These are phyloP conservation scores for Drosophila borborema DNA, from an alignment of 2,888 invertebrate species.

Conservation along the genomic window DNA sequence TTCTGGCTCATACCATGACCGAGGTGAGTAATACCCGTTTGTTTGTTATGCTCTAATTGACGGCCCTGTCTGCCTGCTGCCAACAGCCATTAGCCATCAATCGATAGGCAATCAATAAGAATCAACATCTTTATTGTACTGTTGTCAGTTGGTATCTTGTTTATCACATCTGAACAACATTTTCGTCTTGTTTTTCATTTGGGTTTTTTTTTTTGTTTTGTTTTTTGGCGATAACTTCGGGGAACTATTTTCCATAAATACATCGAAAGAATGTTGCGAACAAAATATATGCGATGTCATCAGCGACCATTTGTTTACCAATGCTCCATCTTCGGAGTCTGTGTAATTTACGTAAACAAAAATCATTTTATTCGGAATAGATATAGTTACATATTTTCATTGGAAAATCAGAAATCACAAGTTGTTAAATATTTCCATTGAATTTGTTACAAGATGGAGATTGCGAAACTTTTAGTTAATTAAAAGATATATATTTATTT, in stretches of 20 bases:
- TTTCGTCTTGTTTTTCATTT: conserved; percentile 23
- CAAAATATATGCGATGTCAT: conserved; percentile 38
- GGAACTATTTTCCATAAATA: conserved; percentile 47
- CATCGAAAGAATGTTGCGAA: conserved; percentile 23
- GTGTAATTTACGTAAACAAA: conserved; percentile 35
- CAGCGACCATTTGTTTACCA: conserved; percentile 40
- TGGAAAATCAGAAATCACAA: conserved; percentile 5
- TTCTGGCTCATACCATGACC: conserved; percentile 41
- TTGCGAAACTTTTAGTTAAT: conserved; percentile 31
- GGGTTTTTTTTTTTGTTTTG: not conserved
- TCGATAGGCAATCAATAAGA: conserved; percentile 34
- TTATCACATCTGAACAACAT: conserved; percentile 35
- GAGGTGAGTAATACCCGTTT: conserved; percentile 42
- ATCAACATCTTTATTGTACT: conserved; percentile 34
- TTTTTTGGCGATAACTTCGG: conserved; percentile 40
- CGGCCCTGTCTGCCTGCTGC: conserved; percentile 15
- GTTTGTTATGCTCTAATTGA: conserved; percentile 38
- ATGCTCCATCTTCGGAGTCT: conserved; percentile 7
- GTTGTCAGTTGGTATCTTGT: conserved; percentile 57
- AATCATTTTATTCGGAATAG: conserved; percentile 31
- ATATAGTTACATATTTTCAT: conserved; percentile 30
- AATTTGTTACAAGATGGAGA: not conserved
- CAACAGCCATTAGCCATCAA: conserved; percentile 42
- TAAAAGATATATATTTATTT: conserved; percentile 15
- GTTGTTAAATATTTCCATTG: conserved; percentile 4